Conservation (phyloP, 2,888 invertebrate species). For the Leptinotarsa tumamoca region DNA sequence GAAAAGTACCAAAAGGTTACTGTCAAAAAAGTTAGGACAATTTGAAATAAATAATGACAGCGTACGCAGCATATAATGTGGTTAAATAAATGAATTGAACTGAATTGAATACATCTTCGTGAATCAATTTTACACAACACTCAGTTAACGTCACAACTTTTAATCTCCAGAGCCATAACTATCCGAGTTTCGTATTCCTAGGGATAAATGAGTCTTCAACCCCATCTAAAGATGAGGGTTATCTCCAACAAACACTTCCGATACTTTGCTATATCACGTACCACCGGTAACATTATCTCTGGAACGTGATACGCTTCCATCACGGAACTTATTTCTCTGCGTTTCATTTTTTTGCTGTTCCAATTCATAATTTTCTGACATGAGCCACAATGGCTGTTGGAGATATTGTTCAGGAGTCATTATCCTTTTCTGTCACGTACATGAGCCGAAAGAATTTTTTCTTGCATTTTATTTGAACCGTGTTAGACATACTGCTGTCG, state of each 20-base stretch:
- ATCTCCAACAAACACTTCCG: conserved; percentile 1
- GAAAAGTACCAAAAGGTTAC: too few relatives aligned
- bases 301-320: not conserved
- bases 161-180: too few relatives aligned
- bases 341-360: not conserved
- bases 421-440: conserved; percentile 1
- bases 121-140: too few relatives aligned
- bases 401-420: conserved; percentile 1
- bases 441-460: not conserved
- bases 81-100: too few relatives aligned
- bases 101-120: too few relatives aligned
- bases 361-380: conserved; percentile 3
- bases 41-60: too few relatives aligned
- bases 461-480: too few relatives aligned
- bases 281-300: not conserved
- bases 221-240: not conserved
- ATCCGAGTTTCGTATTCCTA: too few relatives aligned
- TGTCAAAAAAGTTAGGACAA: too few relatives aligned
- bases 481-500: too few relatives aligned
- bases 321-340: not conserved
- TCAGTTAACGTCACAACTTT: too few relatives aligned
- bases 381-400: not conserved
- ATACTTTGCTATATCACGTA: not conserved
- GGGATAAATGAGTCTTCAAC: not conserved
- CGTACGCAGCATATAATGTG: too few relatives aligned